Evolutionary conservation across 1,140 invertebrate species (phyloP).

Genomic region (Diorhabda elongata): DNA sequence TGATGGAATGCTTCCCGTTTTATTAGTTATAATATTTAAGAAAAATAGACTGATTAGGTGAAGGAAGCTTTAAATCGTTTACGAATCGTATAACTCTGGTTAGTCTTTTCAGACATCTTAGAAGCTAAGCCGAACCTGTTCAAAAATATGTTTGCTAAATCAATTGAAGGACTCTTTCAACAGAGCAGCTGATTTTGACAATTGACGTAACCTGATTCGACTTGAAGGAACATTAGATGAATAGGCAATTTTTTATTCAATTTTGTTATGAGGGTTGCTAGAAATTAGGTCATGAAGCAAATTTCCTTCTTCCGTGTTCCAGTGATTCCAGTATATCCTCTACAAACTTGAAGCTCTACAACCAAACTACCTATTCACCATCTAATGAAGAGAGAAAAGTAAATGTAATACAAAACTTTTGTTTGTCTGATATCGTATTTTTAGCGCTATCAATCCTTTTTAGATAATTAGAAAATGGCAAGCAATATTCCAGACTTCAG

Average conservation of each 20-base stretch:
- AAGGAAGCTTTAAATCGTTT: too few relatives aligned
- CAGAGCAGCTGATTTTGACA: not conserved
- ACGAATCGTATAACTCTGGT: too few relatives aligned
- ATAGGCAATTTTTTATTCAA: slow-evolving; percentile 30
- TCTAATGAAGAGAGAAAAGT: not conserved
- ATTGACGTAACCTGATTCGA: not conserved
- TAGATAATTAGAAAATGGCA: slow-evolving; percentile 36
- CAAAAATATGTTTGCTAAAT: not conserved
- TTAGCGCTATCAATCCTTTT: slow-evolving; percentile 5
- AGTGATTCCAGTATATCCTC: slow-evolving; percentile 13
- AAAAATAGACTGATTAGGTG: too few relatives aligned
- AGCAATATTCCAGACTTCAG: slow-evolving; percentile 44
- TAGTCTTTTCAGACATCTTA: too few relatives aligned
- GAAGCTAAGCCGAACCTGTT: not conserved
- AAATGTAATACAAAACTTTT: not conserved
- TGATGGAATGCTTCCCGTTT: too few relatives aligned
- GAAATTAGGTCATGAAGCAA: slow-evolving; percentile 35
- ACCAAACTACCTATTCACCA: not conserved
- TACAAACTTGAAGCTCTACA: slow-evolving; percentile 3
- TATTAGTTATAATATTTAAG: too few relatives aligned
- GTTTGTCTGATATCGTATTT: not conserved
- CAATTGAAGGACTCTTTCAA: not conserved
- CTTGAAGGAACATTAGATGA: not conserved
- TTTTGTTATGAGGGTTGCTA: slow-evolving; percentile 30
- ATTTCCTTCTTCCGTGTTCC: slow-evolving; percentile 20